Conservation (phyloP, 2,888 invertebrate genomes). For the Philaethria dido region DNA sequence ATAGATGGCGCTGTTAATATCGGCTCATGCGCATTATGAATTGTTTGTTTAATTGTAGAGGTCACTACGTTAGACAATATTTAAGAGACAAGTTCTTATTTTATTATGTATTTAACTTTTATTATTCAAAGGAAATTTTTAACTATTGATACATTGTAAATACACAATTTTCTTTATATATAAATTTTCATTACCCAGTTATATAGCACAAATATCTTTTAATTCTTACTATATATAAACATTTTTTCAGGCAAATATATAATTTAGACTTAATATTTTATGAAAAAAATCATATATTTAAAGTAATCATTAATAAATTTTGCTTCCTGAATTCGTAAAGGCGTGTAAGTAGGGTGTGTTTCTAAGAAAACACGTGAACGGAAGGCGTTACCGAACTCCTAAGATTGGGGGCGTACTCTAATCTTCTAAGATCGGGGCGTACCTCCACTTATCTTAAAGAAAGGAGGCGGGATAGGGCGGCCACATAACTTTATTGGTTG, state of each 20-base stretch:
- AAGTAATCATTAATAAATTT: neutral
- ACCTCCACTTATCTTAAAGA: slow-evolving; percentile 65
- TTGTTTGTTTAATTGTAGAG: neutral
- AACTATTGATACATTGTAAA: too few species aligned
- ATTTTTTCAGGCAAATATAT: too few species aligned
- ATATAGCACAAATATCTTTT: too few species aligned
- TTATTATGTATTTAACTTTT: neutral
- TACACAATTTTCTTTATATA: too few species aligned
- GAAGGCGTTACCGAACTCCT: slow-evolving; percentile 45
- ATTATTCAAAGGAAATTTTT: neutral
- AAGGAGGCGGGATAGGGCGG: slow-evolving; percentile 58
- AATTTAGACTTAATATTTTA: too few species aligned
- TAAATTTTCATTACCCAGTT: too few species aligned
- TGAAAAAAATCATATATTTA: neutral
- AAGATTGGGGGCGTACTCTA: slow-evolving; percentile 44
- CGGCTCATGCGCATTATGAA: slow-evolving; percentile 13
- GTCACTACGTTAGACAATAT: neutral
- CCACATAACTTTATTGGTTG: neutral
- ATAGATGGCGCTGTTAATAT: slow-evolving; percentile 19
- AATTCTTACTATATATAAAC: too few species aligned
- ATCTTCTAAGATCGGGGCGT: slow-evolving; percentile 52
- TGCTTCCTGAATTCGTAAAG: neutral
- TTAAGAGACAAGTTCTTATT: neutral
- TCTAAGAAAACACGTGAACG: slow-evolving; percentile 31
- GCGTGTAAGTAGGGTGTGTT: slow-evolving; percentile 20